Base-by-base conservation (phyloP, 2,113 vertebrate genomes). In the Rhabdornis inornatus region DNA sequence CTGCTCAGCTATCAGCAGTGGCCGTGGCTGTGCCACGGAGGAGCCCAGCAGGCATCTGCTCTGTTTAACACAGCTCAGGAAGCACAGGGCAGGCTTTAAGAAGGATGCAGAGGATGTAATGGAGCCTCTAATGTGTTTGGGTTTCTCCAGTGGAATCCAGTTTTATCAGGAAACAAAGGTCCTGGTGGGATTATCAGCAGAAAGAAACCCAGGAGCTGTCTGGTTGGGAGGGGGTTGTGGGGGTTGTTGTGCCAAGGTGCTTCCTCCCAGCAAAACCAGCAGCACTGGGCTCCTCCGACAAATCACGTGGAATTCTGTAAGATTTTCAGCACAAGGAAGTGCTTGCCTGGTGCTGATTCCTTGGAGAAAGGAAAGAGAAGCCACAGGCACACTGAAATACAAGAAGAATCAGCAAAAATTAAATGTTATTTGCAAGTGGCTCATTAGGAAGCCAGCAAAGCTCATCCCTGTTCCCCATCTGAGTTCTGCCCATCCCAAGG, bases 91-190 rank as follows among this genome's bases (percentile, higher is more conserved):
- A 94, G 86, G 91, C 35, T 87, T 93, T 28, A 74, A 96, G 94
- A 57, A 91, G 93, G 39, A 90, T 28, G 82, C 90, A 70, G 93
- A 90, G 97, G 81, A 74, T 90, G 93, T 84, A 87, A 94, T 82
- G 93, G 93, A 95, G 95, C 88, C 89, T 53, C 91, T 97, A 97
- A 96, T 97, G 96, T 97, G 97, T 98, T 98, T 98, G 94, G 98
- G 82, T 98, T 97, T 98, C 95, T 96, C 96, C 98, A 95, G 96
- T 93, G 98, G 98, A 98, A 97, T 98, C 96, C 66, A 52, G 80
- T 61, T 95, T 98, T 98, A 98, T 98, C 98, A 85, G 97, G 83
- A 83, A 87, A 86, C 92, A 82, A 87, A 94, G 94, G 96, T 94
- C 96, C 97, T 96, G 96, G 47, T 63, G 98, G 97, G 97, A 97